Percentiles rank a stretch among this genome's conserved stretches.
These are phyloP conservation scores for Coelopa frigida DNA, from an alignment of 1,140 invertebrate genomes.

Conservation along the genomic window DNA sequence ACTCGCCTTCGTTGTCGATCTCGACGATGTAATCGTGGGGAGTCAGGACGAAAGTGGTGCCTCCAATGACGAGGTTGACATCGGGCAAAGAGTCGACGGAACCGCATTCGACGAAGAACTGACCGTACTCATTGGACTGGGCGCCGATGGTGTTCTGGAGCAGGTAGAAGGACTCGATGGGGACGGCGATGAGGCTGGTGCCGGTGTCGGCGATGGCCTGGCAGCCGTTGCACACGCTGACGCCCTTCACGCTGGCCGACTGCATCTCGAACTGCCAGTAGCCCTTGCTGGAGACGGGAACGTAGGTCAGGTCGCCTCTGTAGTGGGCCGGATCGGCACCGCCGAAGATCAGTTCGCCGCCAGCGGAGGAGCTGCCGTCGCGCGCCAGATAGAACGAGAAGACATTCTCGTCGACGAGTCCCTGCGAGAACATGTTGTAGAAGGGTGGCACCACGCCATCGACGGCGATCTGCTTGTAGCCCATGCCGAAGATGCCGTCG, in stretches of 20 bases:
- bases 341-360: slow-evolving; percentile 31
- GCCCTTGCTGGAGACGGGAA: slow-evolving; percentile 33
- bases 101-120: neutral
- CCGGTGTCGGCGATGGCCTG: slow-evolving; percentile 70
- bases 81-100: slow-evolving; percentile 9
- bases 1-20: neutral
- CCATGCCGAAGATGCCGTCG: slow-evolving; percentile 94
- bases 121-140: too few species aligned
- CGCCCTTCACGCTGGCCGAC: slow-evolving; percentile 15
- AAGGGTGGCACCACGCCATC: slow-evolving; percentile 87
- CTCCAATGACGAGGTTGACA: slow-evolving; percentile 21
- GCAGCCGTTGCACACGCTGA: slow-evolving; percentile 47
- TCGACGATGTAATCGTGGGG: slow-evolving; percentile 18
- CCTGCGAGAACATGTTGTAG: slow-evolving; percentile 85
- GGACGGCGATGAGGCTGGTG: slow-evolving; percentile 66
- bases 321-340: slow-evolving; percentile 29
- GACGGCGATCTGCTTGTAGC: slow-evolving; percentile 77
- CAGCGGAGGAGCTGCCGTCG: slow-evolving; percentile 51
- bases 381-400: slow-evolving; percentile 86
- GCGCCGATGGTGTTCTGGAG: neutral
- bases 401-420: slow-evolving; percentile 63
- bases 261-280: slow-evolving; percentile 43
- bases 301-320: slow-evolving; percentile 26
- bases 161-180: slow-evolving; percentile 23
- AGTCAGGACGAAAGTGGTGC: slow-evolving; percentile 16